phyloP scores from a whole-genome alignment of 2,113 vertebrate species.

The Psephotus haematonotus region DNA sequence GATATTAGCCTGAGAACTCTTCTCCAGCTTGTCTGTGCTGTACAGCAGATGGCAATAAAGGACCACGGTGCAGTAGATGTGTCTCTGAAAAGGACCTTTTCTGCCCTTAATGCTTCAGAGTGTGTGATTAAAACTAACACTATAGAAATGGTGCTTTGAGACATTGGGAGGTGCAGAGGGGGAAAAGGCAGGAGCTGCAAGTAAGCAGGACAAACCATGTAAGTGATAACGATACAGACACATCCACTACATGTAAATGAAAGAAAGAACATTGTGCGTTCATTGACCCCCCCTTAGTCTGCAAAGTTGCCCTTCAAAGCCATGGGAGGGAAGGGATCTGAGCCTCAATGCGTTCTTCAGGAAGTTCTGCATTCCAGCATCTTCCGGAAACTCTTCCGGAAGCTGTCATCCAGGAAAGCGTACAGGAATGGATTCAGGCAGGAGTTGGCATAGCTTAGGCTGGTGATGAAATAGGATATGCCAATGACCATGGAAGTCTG shows the following conservation, averaged over 20 bases:
- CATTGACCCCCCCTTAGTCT: not conserved
- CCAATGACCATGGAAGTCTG: conserved; percentile 85
- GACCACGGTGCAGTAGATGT: not conserved
- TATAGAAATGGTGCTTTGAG: not conserved
- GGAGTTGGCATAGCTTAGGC: conserved; percentile 91
- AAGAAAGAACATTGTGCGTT: not conserved
- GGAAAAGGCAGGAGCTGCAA: not conserved
- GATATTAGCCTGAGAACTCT: not conserved
- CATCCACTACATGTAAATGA: fast-evolving
- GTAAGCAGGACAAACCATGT: not conserved
- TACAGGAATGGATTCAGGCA: conserved; percentile 91
- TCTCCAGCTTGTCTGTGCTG: not conserved
- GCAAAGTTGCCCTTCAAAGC: not conserved
- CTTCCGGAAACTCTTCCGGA: conserved; percentile 85
- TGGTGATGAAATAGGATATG: conserved; percentile 89
- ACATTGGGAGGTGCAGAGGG: not conserved
- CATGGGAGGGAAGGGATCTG: not conserved
- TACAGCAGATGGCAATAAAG: conserved; percentile 50
- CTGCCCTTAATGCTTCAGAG: not conserved
- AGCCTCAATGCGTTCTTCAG: not conserved
- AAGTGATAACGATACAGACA: not conserved
- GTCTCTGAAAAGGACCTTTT: not conserved
- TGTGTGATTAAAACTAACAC: not conserved
- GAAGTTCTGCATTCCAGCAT: conserved; percentile 80
- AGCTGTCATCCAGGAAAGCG: conserved; percentile 88